These are phyloP conservation scores for Cyphomyrmex costatus DNA, from an alignment of 1,140 invertebrate species.

Conservation along the genomic window DNA sequence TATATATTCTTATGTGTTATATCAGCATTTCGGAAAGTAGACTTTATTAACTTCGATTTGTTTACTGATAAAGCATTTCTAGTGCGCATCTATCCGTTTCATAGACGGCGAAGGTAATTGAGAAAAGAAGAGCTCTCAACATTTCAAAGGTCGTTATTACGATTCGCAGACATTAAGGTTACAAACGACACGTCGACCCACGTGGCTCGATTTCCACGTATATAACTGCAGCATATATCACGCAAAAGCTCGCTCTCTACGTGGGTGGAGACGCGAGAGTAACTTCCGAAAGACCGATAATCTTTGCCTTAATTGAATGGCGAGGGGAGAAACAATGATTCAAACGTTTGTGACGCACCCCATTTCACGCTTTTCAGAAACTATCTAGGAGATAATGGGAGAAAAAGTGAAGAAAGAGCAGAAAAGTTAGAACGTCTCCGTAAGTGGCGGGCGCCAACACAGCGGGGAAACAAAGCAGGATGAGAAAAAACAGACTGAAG, in stretches of 20 bases:
- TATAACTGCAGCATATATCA: constrained; percentile 50
- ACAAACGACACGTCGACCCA: constrained; percentile 64
- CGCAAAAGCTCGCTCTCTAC: constrained; percentile 45
- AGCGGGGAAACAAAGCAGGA: not conserved
- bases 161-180: constrained; percentile 67
- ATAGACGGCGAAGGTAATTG: constrained; percentile 24
- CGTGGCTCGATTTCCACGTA: constrained; percentile 58
- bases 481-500: not conserved
- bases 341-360: constrained; percentile 7
- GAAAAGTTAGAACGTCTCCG: not conserved
- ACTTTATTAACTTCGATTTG: not conserved
- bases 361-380: constrained; percentile 34
- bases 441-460: not conserved
- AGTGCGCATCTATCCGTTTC: constrained; percentile 30
- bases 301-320: constrained; percentile 68
- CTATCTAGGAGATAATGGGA: not conserved
- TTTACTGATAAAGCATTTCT: constrained; percentile 10
- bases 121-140: constrained; percentile 31
- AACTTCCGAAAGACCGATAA: constrained; percentile 65
- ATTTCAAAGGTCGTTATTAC: constrained; percentile 60
- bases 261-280: constrained; percentile 43
- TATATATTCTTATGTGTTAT: not conserved
- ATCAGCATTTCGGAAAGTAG: no score
- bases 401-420: not conserved
- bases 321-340: constrained; percentile 61